Evolutionary conservation across 2,888 invertebrate genomes (phyloP).

Genomic region (Coelogynopora nodosa): DNA sequence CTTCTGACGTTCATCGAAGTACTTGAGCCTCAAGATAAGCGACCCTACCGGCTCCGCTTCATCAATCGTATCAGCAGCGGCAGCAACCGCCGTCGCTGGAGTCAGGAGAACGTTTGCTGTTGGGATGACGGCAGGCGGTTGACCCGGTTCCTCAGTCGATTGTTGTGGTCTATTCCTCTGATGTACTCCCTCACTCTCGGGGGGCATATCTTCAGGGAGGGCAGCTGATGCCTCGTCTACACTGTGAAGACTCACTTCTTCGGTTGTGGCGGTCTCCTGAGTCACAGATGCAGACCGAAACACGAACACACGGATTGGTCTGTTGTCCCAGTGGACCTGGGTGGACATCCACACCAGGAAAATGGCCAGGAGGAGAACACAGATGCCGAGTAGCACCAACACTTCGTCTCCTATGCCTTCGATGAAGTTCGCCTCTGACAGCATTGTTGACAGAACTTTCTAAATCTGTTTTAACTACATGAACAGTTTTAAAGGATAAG

Average conservation of each 20-base stretch:
- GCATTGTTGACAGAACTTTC: no score
- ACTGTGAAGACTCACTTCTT: no score
- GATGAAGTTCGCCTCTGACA: constrained; percentile 69
- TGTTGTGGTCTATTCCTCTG: no score
- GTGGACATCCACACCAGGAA: constrained; percentile 72
- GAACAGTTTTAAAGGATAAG: no score
- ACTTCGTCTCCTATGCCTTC: constrained; percentile 82
- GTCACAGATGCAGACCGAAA: constrained; percentile 48
- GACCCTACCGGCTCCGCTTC: constrained; percentile 46
- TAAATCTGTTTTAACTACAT: no score
- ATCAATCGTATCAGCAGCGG: not conserved
- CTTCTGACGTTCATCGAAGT: constrained; percentile 61
- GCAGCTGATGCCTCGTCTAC: not conserved
- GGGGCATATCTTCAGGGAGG: not conserved
- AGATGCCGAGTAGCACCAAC: constrained; percentile 69
- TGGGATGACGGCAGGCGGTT: no score
- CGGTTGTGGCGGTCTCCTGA: constrained; percentile 47
- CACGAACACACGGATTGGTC: constrained; percentile 63
- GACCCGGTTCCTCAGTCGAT: no score
- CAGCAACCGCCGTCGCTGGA: not conserved
- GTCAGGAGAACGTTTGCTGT: not conserved
- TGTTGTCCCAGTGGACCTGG: constrained; percentile 67
- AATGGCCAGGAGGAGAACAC: constrained; percentile 65
- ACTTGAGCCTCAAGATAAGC: constrained; percentile 59
- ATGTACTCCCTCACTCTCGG: not conserved